These are phyloP conservation scores for Monodelphis domestica DNA, from an alignment of 2,797 vertebrate species.

Conservation along the genomic window DNA sequence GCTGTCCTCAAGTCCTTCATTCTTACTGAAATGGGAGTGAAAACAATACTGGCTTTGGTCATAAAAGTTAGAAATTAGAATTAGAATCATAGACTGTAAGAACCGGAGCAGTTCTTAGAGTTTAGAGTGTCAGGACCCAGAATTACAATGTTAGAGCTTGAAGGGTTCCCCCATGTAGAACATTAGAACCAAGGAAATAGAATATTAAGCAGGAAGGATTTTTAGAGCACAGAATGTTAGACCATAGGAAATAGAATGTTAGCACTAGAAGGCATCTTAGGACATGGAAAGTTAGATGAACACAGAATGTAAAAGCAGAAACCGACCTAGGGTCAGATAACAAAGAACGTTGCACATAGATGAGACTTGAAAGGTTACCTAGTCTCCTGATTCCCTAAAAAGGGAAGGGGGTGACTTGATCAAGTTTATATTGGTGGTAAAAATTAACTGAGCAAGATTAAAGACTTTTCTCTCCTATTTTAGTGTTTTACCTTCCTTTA, in stretches of 20 bases:
- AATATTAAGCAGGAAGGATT: background rate
- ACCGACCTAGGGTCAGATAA: background rate
- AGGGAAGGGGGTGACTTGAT: background rate
- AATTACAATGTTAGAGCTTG: background rate
- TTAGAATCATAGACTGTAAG: background rate
- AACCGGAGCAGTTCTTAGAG: background rate
- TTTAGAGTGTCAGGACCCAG: background rate
- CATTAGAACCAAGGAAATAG: background rate
- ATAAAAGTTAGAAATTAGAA: background rate
- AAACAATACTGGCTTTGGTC: background rate
- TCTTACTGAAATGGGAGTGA: constrained; percentile 14
- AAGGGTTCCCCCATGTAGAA: background rate
- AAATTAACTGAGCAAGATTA: background rate
- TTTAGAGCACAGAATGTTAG: background rate
- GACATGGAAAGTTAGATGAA: background rate
- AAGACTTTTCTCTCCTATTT: background rate
- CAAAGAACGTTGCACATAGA: background rate
- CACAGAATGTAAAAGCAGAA: background rate
- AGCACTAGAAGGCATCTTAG: background rate
- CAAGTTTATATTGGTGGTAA: background rate
- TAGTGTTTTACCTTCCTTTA: background rate
- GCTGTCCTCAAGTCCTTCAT: background rate
- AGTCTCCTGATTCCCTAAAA: background rate
- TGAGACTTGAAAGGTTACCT: background rate
- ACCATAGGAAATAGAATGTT: background rate